A percentile compares a stretch with the other conserved stretches of the same genome.
Evolutionary conservation across 2,797 vertebrate species (phyloP).

Genomic region (Enteromius viviparus): DNA sequence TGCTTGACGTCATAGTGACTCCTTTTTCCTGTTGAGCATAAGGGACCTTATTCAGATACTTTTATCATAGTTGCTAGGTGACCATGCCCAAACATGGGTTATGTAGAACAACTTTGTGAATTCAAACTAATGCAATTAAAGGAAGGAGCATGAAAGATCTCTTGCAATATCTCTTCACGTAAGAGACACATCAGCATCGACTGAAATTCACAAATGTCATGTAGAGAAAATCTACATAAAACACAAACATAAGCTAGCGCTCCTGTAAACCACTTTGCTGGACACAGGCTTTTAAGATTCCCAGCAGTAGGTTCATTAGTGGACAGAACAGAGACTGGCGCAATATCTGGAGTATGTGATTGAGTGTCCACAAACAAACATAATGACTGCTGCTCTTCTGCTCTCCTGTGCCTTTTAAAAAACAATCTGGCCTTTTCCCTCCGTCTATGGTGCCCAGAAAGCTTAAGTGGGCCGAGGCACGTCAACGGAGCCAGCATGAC

Average conservation of each 20-base stretch:
- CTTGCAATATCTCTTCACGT: not conserved
- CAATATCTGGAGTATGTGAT: slow-evolving; percentile 57
- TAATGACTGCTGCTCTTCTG: slow-evolving; percentile 65
- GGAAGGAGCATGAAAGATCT: not conserved
- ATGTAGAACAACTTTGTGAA: not conserved
- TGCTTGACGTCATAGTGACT: slow-evolving; percentile 34
- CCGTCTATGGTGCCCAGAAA: slow-evolving; percentile 8
- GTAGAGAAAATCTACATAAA: not conserved
- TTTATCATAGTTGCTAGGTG: slow-evolving; percentile 64
- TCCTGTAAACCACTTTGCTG: slow-evolving; percentile 17
- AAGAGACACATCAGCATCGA: not conserved
- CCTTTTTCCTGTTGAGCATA: slow-evolving; percentile 48
- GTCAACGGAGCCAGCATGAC: slow-evolving; percentile 21
- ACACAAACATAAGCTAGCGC: not conserved
- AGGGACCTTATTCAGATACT: slow-evolving; percentile 63
- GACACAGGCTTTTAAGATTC: slow-evolving; percentile 58
- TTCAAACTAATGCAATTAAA: not conserved
- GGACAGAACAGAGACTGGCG: slow-evolving; percentile 68
- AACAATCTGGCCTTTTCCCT: slow-evolving; percentile 63
- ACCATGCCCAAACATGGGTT: slow-evolving; percentile 65
- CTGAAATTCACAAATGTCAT: not conserved
- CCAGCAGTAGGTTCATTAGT: slow-evolving; percentile 68
- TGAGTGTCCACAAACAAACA: slow-evolving; percentile 67
- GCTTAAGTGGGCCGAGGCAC: not conserved
- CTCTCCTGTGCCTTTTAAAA: slow-evolving; percentile 61